Percentiles rank a stretch among this genome's conserved stretches.
These are phyloP conservation scores for Chrysotoxum bicinctum DNA, from an alignment of 2,888 invertebrate species.

Conservation along the genomic window DNA sequence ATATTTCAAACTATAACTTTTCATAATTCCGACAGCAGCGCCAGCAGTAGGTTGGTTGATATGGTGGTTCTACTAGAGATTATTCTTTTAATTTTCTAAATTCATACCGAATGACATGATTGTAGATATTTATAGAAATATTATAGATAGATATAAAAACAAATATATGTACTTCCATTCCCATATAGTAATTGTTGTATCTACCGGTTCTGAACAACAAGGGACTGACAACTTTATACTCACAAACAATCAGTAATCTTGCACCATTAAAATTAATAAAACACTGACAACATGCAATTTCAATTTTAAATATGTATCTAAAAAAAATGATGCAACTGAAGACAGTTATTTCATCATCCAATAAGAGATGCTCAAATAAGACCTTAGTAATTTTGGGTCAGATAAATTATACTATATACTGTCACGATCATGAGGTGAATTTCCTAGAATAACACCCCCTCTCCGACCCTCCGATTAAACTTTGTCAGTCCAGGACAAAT, in stretches of 20 bases:
- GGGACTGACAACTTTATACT: not conserved
- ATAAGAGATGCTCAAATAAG: constrained; percentile 2
- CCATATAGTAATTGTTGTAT: not conserved
- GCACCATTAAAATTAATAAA: constrained; percentile 47
- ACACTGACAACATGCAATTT: constrained; percentile 28
- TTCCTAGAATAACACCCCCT: not conserved
- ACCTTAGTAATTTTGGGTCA: constrained; percentile 1
- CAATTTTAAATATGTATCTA: constrained; percentile 18
- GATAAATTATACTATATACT: not conserved
- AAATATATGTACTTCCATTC: not conserved
- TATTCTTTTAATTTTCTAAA: not conserved
- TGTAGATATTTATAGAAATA: not conserved
- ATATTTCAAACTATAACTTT: not conserved
- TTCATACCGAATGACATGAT: constrained; percentile 32
- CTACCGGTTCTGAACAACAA: not conserved
- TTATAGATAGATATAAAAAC: not conserved
- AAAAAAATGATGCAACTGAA: constrained; percentile 25
- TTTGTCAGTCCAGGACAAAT: not conserved
- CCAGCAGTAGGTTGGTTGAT: no score
- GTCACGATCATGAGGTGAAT: not conserved
- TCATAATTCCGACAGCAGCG: constrained; percentile 20
- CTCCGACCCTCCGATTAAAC: no score
- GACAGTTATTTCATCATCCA: constrained; percentile 30
- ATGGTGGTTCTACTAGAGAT: not conserved
- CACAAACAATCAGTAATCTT: constrained; percentile 25